These are phyloP conservation scores for Belonocnema kinseyi DNA, from an alignment of 1,140 invertebrate genomes.

Conservation along the genomic window DNA sequence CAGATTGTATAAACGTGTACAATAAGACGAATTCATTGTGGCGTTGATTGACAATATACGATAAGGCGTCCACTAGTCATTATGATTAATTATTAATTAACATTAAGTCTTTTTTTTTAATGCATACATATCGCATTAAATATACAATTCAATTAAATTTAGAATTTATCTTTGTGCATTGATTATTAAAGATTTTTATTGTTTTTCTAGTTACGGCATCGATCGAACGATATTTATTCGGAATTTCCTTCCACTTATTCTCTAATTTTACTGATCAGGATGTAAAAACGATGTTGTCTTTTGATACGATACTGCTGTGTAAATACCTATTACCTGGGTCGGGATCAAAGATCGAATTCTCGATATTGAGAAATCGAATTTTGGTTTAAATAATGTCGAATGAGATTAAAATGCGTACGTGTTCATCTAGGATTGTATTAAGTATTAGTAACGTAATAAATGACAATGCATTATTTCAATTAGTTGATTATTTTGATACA, in stretches of 20 bases:
- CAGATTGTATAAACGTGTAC: conserved; percentile 1
- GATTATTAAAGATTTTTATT: neutral
- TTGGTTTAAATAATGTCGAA: conserved; percentile 26
- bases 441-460: conserved; percentile 32
- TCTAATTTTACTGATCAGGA: neutral
- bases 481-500: conserved; percentile 26
- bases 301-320: conserved; percentile 56
- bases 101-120: conserved; percentile 65
- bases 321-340: conserved; percentile 25
- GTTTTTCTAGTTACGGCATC: neutral
- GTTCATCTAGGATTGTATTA: conserved; percentile 63
- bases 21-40: conserved; percentile 18
- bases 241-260: conserved; percentile 14
- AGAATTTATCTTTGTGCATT: neutral
- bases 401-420: conserved; percentile 50
- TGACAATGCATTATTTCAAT: conserved; percentile 43
- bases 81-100: conserved; percentile 20
- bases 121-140: conserved; percentile 69
- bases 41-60: conserved; percentile 22
- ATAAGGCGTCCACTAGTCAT: conserved; percentile 6
- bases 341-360: conserved; percentile 1
- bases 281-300: conserved; percentile 46
- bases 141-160: conserved; percentile 53
- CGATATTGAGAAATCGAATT: neutral
- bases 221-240: neutral